Evolutionary conservation across 2,888 invertebrate species (phyloP).

Genomic region (Parnassius smintheus): DNA sequence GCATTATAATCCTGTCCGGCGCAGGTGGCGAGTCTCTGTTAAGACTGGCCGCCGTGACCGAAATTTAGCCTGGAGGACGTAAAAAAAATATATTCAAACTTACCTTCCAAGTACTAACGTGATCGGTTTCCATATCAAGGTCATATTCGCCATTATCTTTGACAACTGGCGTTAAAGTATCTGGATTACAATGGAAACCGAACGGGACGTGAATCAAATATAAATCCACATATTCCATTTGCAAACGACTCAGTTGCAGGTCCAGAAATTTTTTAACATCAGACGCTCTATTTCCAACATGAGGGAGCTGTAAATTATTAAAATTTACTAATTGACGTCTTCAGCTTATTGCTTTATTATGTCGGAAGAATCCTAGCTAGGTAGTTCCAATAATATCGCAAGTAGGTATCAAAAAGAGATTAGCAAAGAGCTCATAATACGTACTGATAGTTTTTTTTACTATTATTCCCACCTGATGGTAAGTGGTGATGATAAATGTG

Average conservation of each 20-base stretch:
- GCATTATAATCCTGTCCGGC: too few relatives aligned
- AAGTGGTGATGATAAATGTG: too few relatives aligned
- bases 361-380: too few relatives aligned
- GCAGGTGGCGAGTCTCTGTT: too few relatives aligned
- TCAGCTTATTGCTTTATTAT: too few relatives aligned
- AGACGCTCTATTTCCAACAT: constrained; percentile 84
- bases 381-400: too few relatives aligned
- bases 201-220: constrained; percentile 90
- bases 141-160: constrained; percentile 82
- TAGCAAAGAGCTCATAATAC: too few relatives aligned
- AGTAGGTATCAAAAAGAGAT: too few relatives aligned
- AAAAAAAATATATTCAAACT: background rate
- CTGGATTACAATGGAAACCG: constrained; percentile 81
- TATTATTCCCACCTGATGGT: too few relatives aligned
- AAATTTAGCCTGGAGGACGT: too few relatives aligned
- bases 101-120: constrained; percentile 87
- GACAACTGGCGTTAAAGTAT: constrained; percentile 75
- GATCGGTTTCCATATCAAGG: constrained; percentile 83
- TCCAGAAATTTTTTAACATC: constrained; percentile 85
- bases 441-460: too few relatives aligned
- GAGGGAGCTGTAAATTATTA: constrained; percentile 81
- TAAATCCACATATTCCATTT: constrained; percentile 87
- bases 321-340: background rate
- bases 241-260: constrained; percentile 83
- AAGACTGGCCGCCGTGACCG: too few relatives aligned